Evolutionary conservation across 2,888 invertebrate species (phyloP).

Genomic region (Dolichopus griseipennis): DNA sequence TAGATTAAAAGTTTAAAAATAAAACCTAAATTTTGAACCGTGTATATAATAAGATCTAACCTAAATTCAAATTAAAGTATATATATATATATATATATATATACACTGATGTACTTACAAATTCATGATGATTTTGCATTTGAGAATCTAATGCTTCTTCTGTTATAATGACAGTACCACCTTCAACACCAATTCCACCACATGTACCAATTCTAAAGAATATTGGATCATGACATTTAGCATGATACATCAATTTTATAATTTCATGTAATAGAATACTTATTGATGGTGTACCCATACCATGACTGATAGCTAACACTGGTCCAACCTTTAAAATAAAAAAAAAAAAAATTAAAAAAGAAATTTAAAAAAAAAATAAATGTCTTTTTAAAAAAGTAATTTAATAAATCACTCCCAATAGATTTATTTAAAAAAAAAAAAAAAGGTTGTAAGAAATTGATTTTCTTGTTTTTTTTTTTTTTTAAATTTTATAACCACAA

Average conservation of each 20-base stretch:
- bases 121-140: constrained; percentile 68
- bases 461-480: no score
- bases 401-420: no score
- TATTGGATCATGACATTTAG: constrained; percentile 75
- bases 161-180: constrained; percentile 88
- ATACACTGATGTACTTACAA: constrained; percentile 53
- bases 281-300: constrained; percentile 96
- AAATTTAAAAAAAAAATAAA: no score
- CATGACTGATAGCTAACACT: constrained; percentile 55
- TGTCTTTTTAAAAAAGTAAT: no score
- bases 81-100: no score
- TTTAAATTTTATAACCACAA: not conserved
- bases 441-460: no score
- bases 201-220: constrained; percentile 92
- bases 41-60: no score
- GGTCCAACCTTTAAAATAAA: constrained; percentile 34
- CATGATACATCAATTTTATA: constrained; percentile 91
- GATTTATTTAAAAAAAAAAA: no score
- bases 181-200: constrained; percentile 86
- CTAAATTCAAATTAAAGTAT: no score
- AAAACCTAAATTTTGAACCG: no score
- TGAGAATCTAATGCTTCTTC: constrained; percentile 87
- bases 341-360: not conserved
- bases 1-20: not conserved
- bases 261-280: constrained; percentile 92